Conservation (phyloP, 2,113 vertebrate genomes). For the Tetrao urogallus region DNA sequence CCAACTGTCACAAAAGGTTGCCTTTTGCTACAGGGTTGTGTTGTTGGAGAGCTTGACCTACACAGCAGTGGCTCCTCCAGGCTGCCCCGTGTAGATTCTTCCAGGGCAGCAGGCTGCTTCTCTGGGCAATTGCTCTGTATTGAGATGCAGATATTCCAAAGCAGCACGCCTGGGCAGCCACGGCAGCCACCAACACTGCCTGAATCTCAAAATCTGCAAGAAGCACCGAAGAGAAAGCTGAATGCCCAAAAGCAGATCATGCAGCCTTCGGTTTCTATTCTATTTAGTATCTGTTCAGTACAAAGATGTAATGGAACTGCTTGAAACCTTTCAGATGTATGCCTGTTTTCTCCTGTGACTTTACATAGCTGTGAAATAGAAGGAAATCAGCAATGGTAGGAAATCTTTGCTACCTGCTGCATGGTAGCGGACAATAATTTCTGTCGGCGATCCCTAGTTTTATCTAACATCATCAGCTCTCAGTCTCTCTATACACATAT, state of each 20-base stretch:
- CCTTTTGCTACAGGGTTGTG: not conserved
- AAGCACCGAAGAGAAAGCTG: not conserved
- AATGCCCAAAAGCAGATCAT: not conserved
- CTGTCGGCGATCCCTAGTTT: not conserved
- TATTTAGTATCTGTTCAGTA: not conserved
- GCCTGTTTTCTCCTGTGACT: not conserved
- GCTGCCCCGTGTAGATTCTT: not conserved
- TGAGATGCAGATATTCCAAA: not conserved
- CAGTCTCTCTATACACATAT: not conserved
- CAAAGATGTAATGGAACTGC: not conserved
- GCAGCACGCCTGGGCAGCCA: not conserved
- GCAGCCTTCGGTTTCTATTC: not conserved
- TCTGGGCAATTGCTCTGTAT: not conserved
- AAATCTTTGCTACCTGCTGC: not conserved
- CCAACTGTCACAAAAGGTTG: slow-evolving; percentile 43
- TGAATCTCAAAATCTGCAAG: not conserved
- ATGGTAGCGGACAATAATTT: too few species aligned
- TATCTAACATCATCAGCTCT: not conserved
- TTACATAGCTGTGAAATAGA: not conserved
- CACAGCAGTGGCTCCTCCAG: not conserved
- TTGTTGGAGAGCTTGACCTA: slow-evolving; percentile 13
- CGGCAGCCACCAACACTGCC: rapidly evolving
- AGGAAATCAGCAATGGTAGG: not conserved
- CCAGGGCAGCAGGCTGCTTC: not conserved
- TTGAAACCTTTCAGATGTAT: not conserved